Evolutionary conservation across 1,140 invertebrate genomes (phyloP), one percentile per base, ranked within the genome.

Genomic region (Druon quercuslanigerum): DNA sequence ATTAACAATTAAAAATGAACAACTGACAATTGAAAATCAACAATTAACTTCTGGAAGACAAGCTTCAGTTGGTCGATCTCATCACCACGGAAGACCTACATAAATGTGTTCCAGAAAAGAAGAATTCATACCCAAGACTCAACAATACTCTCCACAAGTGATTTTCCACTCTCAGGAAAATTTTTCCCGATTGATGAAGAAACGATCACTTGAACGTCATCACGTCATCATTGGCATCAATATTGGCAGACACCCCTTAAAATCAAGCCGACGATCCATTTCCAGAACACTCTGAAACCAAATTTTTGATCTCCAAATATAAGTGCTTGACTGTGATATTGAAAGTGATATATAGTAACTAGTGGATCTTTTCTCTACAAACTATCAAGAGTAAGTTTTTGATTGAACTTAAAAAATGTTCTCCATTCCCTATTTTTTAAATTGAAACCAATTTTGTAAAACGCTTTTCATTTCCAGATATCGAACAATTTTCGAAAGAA

Each of bases 21-120:
- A 17, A 16, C 52, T 54, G 52, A n/a, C 6, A 54, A 17, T 57
- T 25, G 56, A 57, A 57, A 57, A 12, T 20, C 56, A 2, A 20
- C 12, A 19, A 56, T 56, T 17, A 57, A 13, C 25, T 46, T 46
- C 40, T 46, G 40, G 40, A 46, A 46, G 40, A 46, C 40, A 46
- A 46, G 0, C 40, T 46, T 46, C 8, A 46, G 40, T 46, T 5
- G 40, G 6, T 46, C 9, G 40, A 33, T 11, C 40, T 46, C 40
- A 46, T 46, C 19, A 13, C 33, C 13, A 33, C 20, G 57, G 20
- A 66, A 66, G 57, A 66, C 33, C 19, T 13, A 33, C 25, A 66
- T 66, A 66, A 66, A 66, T 66, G 57, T 66, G 57, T 66, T 12
- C 57, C 20, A 66, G 57, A 66, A 66, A 16, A 66, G 25, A 66